Evolutionary conservation across 1,140 invertebrate genomes (phyloP).

Genomic region (Diachasmimorpha longicaudata): DNA sequence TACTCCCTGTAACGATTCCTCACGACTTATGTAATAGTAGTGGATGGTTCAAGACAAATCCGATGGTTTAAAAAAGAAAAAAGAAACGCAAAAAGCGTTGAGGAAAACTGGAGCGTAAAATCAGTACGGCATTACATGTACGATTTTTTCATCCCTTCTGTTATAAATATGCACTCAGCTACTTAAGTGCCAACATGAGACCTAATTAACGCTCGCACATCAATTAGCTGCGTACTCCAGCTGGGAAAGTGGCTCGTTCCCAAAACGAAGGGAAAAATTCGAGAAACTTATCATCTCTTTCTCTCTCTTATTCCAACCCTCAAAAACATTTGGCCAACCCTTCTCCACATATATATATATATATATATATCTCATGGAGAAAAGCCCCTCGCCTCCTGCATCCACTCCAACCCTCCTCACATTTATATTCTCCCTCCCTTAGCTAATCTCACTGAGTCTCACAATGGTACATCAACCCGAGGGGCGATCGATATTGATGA

Average conservation of each 20-base stretch:
- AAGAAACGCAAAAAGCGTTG: neutral
- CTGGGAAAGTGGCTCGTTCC: neutral
- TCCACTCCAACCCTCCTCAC: neutral
- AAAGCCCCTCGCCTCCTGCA: neutral
- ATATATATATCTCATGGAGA: neutral
- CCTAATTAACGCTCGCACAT: constrained; percentile 14
- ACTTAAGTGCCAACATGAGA: neutral
- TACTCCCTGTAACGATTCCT: neutral
- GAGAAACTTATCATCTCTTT: neutral
- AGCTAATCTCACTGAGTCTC: constrained; percentile 11
- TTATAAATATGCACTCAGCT: neutral
- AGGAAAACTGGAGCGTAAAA: neutral
- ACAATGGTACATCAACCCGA: neutral
- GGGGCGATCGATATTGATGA: constrained; percentile 16
- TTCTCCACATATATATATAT: neutral
- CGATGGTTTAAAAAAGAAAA: neutral
- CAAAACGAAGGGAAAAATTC: neutral
- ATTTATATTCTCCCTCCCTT: neutral
- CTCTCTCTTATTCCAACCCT: neutral
- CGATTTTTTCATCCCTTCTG: neutral
- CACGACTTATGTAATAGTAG: neutral
- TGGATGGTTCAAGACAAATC: neutral
- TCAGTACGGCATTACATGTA: neutral
- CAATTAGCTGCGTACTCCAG: neutral
- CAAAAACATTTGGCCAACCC: neutral